Conservation (phyloP, 2,113 vertebrate species). For the Pseudopipra pipra region DNA sequence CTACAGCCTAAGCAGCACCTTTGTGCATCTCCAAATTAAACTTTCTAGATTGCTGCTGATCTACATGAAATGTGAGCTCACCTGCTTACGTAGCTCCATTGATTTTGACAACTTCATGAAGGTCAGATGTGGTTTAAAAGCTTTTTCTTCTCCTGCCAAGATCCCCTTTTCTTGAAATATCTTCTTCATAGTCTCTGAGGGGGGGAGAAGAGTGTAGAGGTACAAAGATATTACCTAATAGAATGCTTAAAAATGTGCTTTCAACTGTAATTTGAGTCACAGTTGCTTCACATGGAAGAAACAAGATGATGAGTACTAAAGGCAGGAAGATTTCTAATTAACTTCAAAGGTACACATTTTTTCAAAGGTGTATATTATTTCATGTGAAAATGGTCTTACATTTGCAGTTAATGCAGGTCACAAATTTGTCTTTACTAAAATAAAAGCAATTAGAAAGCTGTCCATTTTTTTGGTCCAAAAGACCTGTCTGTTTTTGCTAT, state of each 20-base stretch:
- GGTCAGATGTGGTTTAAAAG: conserved; percentile 92
- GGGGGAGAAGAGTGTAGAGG: conserved; percentile 22
- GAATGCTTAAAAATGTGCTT: background rate
- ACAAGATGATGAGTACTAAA: background rate
- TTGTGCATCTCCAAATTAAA: background rate
- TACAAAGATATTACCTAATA: background rate
- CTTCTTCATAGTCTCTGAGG: conserved; percentile 78
- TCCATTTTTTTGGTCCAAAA: background rate
- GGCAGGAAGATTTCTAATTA: background rate
- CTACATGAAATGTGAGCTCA: conserved; percentile 53
- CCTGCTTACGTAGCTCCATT: conserved; percentile 82
- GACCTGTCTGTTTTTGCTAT: background rate
- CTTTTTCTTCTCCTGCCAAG: conserved; percentile 74
- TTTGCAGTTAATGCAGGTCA: background rate
- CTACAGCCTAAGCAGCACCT: background rate
- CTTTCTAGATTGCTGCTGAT: background rate
- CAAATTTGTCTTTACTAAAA: background rate
- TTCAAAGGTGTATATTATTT: background rate
- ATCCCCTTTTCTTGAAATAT: conserved; percentile 88
- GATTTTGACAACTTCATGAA: conserved; percentile 95
- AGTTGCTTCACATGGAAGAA: conserved; percentile 42
- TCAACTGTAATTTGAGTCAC: background rate
- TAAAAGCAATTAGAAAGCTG: background rate
- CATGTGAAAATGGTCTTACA: background rate
- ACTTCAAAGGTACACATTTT: background rate